Conservation (phyloP, 2,113 vertebrate species). For the Oreochromis tanganicae region DNA sequence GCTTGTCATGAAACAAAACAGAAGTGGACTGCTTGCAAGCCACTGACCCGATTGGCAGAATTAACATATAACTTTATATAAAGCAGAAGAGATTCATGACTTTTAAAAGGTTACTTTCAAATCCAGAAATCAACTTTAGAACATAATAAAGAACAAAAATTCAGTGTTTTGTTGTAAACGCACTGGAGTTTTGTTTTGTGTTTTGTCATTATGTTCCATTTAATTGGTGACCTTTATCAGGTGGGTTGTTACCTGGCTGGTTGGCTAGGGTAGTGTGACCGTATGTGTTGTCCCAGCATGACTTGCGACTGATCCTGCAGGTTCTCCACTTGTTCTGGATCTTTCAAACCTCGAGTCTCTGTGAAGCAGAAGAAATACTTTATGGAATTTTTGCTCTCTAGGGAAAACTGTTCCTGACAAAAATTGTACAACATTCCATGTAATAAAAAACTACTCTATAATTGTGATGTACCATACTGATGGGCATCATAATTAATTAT, state of each 20-base stretch:
- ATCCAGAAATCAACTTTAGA: background rate
- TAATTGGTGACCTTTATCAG: background rate
- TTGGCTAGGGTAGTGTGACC: conserved; percentile 86
- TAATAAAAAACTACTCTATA: background rate
- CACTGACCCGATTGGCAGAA: too few species aligned
- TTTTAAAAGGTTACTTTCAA: background rate
- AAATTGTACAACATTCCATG: background rate
- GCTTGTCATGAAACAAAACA: background rate
- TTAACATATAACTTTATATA: too few species aligned
- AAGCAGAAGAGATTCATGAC: too few species aligned
- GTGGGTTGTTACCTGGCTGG: conserved; percentile 81
- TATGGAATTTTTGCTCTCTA: background rate
- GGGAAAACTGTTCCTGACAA: background rate
- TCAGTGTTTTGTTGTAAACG: background rate
- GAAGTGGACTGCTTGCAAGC: background rate
- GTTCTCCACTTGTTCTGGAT: conserved; percentile 95
- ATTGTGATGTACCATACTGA: background rate
- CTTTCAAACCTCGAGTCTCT: conserved; percentile 94
- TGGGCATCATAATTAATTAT: background rate
- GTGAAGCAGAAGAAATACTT: background rate
- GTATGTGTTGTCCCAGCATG: conserved; percentile 94
- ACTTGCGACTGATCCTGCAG: conserved; percentile 96
- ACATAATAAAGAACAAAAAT: background rate
- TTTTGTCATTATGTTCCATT: background rate
- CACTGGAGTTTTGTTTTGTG: background rate